Evolutionary conservation across 2,797 vertebrate species (phyloP), one percentile per base, ranked within the genome.

Genomic region (Ctenopoma kingsleyae): DNA sequence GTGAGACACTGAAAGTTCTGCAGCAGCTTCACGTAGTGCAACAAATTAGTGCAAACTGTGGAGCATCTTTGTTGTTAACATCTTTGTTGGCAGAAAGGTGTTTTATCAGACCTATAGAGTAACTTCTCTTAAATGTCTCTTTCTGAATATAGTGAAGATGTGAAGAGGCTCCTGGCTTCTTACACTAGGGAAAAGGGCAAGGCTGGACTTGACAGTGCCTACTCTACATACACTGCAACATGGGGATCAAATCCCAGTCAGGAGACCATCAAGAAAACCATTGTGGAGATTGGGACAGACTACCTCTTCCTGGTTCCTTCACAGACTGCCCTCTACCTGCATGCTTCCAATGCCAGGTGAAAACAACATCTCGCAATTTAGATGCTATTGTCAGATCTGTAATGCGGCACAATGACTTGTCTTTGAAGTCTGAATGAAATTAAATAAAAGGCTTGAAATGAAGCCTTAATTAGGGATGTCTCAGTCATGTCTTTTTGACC

Each of bases 251-350:
- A 60, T 0, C 90, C 95, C 0, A 70, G 17, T 9, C 86, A 91
- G 75, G 92, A 94, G 58, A 84, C 78, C 2, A 85, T 95, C 73
- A 98, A 99, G 86, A 96, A 76, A 88, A 97, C 98, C 0, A 68
- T 96, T 15, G 93, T 98, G 68, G 92, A 87, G 0, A 65, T 97
- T 3, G 85, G 91, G 74, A 98, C 97, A 0, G 98, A 99, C 80
- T 90, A 90, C 80, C 94, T 96, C 66, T 99, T 99, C 92, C 88
- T 99, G 81, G 64, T 96, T 27, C 96, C 98, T 19, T 96, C 95
- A 0, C 92, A 98, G 88, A 58, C 60, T 3, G 19, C 95, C 0
- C 87, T 99, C 51, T 94, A 95, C 17, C 93, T 95, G 78, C 98
- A 99, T 57, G 64, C 76, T 38, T 19, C 89, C 60, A 85, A 95